Percentiles rank a stretch among this genome's conserved stretches.
phyloP scores from a whole-genome alignment of 2,113 vertebrate species.

The Helogale parvula region DNA sequence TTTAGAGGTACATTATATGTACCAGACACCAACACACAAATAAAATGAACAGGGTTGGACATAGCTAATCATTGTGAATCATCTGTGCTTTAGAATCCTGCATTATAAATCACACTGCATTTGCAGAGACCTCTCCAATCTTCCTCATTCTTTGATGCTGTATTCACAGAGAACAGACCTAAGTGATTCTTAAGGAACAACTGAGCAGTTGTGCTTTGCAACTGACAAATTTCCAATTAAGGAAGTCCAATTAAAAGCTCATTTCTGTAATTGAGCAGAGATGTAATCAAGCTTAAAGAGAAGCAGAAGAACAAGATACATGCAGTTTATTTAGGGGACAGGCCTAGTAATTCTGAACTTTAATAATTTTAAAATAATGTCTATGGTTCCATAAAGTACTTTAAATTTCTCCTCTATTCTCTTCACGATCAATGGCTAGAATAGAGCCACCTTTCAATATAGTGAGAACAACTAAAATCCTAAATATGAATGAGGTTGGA shows the following conservation, averaged over 20 bases:
- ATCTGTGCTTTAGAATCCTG: constrained; percentile 5
- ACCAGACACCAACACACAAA: neutral
- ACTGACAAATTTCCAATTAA: constrained; percentile 70
- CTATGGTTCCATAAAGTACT: neutral
- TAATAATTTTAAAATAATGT: constrained; percentile 47
- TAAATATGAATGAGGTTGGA: constrained; percentile 25
- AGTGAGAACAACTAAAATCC: neutral
- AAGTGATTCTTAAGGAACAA: constrained; percentile 66
- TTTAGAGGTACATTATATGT: neutral
- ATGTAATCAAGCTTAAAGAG: constrained; percentile 75
- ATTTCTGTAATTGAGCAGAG: constrained; percentile 76
- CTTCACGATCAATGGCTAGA: constrained; percentile 6
- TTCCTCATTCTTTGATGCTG: constrained; percentile 44
- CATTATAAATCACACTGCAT: neutral
- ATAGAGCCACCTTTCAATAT: neutral
- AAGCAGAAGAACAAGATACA: constrained; percentile 58
- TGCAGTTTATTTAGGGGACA: constrained; percentile 50
- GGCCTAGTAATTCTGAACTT: neutral
- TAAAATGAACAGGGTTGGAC: neutral
- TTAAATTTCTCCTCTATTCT: constrained; percentile 33
- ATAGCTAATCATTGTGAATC: neutral
- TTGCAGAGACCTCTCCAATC: neutral
- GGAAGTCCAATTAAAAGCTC: constrained; percentile 78
- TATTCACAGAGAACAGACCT: constrained; percentile 52
- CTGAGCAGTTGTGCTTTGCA: constrained; percentile 53